These are phyloP conservation scores for Dasysyrphus tricinctus DNA, from an alignment of 2,888 invertebrate species.

Conservation along the genomic window DNA sequence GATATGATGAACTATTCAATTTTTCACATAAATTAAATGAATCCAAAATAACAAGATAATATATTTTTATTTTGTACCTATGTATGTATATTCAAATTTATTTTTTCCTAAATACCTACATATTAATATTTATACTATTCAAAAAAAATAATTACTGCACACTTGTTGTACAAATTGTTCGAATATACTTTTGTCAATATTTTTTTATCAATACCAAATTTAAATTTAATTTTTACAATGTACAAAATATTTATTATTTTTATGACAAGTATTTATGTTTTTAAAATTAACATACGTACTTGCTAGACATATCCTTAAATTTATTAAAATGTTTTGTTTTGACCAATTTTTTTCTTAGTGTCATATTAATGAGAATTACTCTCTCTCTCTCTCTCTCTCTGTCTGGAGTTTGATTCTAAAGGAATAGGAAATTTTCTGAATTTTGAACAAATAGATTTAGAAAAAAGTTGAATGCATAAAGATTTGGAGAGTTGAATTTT, in stretches of 20 bases:
- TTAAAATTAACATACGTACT: background rate
- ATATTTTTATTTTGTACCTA: conserved; percentile 12
- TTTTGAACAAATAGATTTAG: background rate
- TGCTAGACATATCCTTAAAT: conserved; percentile 21
- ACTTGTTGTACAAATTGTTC: conserved; percentile 10
- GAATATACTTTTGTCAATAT: background rate
- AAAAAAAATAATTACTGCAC: background rate
- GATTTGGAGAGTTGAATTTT: background rate
- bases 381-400: too few relatives aligned
- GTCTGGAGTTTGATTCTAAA: background rate
- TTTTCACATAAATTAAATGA: conserved; percentile 11
- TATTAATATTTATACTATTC: background rate
- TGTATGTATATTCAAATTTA: background rate
- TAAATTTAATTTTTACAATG: conserved; percentile 2
- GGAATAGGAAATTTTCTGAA: too few relatives aligned
- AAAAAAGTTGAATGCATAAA: background rate
- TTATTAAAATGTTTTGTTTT: conserved; percentile 41
- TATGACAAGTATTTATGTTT: background rate
- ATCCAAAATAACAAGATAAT: background rate
- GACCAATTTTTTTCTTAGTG: background rate
- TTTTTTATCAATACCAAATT: conserved; percentile 5
- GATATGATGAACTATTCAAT: conserved; percentile 20
- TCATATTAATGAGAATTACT: background rate
- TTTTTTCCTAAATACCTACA: background rate
- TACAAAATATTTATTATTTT: conserved; percentile 9